phyloP scores from a whole-genome alignment of 2,888 invertebrate genomes.

The Lasius platythorax region DNA sequence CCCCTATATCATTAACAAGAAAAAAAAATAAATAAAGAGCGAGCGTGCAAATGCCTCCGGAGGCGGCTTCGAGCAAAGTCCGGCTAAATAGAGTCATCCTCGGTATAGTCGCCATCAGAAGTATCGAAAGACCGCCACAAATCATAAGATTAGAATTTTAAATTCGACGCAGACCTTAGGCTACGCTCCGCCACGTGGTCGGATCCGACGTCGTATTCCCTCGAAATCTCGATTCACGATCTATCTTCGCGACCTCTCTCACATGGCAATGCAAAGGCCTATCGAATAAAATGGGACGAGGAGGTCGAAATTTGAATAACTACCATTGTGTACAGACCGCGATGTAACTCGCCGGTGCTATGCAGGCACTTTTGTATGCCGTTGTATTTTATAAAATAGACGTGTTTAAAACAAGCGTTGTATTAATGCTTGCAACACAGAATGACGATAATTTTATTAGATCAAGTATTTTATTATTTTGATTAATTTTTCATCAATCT shows the following conservation, averaged over 20 bases:
- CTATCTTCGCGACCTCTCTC: slow-evolving; percentile 75
- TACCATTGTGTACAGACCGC: slow-evolving; percentile 74
- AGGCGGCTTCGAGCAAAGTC: slow-evolving; percentile 80
- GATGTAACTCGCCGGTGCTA: slow-evolving; percentile 33
- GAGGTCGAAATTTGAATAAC: slow-evolving; percentile 82
- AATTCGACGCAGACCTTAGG: slow-evolving; percentile 75
- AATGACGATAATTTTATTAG: neutral
- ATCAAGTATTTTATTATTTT: neutral
- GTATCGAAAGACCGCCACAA: slow-evolving; percentile 80
- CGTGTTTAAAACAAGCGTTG: slow-evolving; percentile 1
- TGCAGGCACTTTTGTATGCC: slow-evolving; percentile 6
- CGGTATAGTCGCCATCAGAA: slow-evolving; percentile 81
- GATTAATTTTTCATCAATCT: neutral
- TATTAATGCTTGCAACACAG: neutral
- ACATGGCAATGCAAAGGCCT: slow-evolving; percentile 62
- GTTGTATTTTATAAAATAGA: slow-evolving; percentile 20
- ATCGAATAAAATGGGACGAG: slow-evolving; percentile 77
- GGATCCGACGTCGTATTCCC: slow-evolving; percentile 79
- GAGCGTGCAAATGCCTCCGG: slow-evolving; percentile 59
- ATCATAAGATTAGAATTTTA: slow-evolving; percentile 86
- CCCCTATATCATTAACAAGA: slow-evolving; percentile 68
- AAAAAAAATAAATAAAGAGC: slow-evolving; percentile 65
- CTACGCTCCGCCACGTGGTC: slow-evolving; percentile 72
- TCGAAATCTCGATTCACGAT: slow-evolving; percentile 83
- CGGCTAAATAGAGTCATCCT: slow-evolving; percentile 84